Evolutionary conservation across 1,140 invertebrate species (phyloP), one percentile per base, ranked within the genome.

Genomic region (Temnothorax curvispinosus): DNA sequence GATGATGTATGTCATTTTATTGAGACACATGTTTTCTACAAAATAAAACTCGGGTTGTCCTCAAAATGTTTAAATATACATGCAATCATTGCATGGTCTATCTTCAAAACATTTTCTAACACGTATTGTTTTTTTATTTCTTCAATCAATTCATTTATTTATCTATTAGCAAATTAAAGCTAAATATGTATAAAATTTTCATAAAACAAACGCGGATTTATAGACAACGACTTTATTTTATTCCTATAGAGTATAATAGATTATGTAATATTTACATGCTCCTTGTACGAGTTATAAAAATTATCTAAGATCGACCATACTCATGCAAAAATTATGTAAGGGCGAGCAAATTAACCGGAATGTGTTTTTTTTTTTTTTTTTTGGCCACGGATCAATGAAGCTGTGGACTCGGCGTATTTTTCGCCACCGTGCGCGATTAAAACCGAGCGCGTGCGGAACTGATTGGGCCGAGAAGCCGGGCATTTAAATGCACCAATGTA

Each of bases 251-350:
- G n/a, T 56, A 56, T 7, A 7, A 8, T 32, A 69, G 9, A 44
- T 32, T 56, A 44, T 7, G 9, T 38, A 47, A 74, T 84, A 84
- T 84, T 84, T 84, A 84, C 80, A 84, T n/a, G 13, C 32, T 60
- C n/a, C 2, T 47, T 50, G 7, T 44, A 58, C 4, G 4, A 6
- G 18, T 81, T 41, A 71, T 7, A 35, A 47, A 76, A 78, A 81
- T 52, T 8, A 13, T 32, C 27, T 58, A 74, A 82, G 11, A 44
- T 58, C 21, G 65, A 47, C 38, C n/a, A 27, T 56, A 44, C 38
- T 32, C 0, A 15, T 11, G 38, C 18, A 13, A 74, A 56, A 71
- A 54, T 81, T 60, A 27, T 9, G 13, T 47, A 74, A 72, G n/a
- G 9, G 65, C 15, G 35, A 41, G 50, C 7, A n/a, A 60, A 82